Conservation (phyloP, 1,140 invertebrate genomes). For the Eupeodes corollae region DNA sequence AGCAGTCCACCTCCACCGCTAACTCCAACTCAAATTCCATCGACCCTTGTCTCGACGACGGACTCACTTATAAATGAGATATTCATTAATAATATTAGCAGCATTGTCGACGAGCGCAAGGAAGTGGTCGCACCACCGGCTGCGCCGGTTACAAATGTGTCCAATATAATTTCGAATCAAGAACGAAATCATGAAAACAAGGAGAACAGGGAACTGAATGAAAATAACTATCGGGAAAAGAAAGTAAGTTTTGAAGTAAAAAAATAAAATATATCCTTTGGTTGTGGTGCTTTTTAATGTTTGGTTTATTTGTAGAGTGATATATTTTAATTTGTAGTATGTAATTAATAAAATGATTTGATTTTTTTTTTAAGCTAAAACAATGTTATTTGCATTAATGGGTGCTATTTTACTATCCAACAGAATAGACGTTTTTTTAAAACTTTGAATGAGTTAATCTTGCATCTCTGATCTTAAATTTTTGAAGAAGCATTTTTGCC, state of each 20-base stretch:
- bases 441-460: no score
- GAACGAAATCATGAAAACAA: not conserved
- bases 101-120: constrained; percentile 17
- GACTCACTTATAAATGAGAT: constrained; percentile 37
- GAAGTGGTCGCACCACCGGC: not conserved
- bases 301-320: no score
- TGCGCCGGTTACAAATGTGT: not conserved
- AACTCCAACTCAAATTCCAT: constrained; percentile 1
- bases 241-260: no score
- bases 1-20: constrained; percentile 4
- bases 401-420: no score
- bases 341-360: not conserved
- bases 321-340: no score
- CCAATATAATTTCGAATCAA: not conserved
- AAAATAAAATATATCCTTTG: no score
- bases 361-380: no score
- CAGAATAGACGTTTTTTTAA: no score
- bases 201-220: not conserved
- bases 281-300: no score
- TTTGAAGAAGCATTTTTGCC: no score
- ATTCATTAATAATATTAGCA: constrained; percentile 36
- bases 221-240: not conserved
- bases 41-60: constrained; percentile 23
- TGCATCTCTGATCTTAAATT: no score
- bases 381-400: no score